phyloP scores from a whole-genome alignment of 2,113 vertebrate species.

The Stigmatopora nigra region DNA sequence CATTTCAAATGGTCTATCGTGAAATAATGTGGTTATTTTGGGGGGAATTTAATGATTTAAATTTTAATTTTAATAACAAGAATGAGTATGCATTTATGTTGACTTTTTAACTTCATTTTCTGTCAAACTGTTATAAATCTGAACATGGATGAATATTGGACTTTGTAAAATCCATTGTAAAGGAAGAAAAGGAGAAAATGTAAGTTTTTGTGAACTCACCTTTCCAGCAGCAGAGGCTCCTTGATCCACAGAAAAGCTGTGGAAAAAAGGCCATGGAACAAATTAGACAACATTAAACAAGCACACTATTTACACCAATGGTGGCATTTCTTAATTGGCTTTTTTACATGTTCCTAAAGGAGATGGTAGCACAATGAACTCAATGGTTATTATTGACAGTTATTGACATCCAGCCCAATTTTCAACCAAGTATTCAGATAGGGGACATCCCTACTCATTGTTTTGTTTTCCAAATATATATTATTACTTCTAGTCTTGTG shows the following conservation, averaged over 20 bases:
- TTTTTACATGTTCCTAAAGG: neutral
- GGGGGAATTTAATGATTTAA: too few relatives aligned
- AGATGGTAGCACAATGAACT: neutral
- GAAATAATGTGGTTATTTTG: neutral
- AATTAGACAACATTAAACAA: slow-evolving; percentile 20
- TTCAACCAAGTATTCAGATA: too few relatives aligned
- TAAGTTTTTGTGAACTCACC: slow-evolving; percentile 48
- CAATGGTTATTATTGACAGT: too few relatives aligned
- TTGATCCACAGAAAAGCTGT: slow-evolving; percentile 67
- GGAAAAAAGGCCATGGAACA: slow-evolving; percentile 31
- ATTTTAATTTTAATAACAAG: neutral
- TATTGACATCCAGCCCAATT: too few relatives aligned
- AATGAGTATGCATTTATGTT: neutral
- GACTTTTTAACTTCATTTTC: neutral
- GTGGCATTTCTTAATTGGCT: neutral
- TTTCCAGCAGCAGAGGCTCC: slow-evolving; percentile 70
- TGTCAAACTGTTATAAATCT: neutral
- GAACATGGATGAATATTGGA: neutral
- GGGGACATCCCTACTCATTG: neutral
- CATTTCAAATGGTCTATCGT: neutral
- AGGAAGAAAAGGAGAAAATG: neutral
- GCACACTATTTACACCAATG: neutral
- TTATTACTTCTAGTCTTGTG: neutral
- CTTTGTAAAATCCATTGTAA: too few relatives aligned
- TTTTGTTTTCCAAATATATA: neutral